Evolutionary conservation across 2,113 vertebrate species (phyloP).

Genomic region (Nothoprocta pentlandii): DNA sequence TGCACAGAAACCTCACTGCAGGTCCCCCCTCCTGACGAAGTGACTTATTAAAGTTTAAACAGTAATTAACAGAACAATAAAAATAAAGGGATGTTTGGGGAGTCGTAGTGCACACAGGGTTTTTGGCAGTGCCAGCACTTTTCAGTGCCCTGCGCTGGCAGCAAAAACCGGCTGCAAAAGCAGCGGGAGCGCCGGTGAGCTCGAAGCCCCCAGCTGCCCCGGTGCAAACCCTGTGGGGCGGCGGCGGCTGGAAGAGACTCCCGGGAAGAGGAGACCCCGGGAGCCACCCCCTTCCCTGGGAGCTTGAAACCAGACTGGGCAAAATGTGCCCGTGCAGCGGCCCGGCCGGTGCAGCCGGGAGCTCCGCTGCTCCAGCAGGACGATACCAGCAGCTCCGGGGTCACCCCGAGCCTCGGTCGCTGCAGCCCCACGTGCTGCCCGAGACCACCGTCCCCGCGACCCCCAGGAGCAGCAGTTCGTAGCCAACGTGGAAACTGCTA

Average conservation of each 20-base stretch:
- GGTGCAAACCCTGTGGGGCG: not conserved
- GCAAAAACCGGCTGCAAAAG: conserved; percentile 70
- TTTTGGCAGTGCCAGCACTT: conserved; percentile 89
- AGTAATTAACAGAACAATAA: conserved; percentile 92
- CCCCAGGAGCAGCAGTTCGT: not conserved
- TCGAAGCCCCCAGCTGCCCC: not conserved
- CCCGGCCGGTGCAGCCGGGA: not conserved
- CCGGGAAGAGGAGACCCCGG: not conserved
- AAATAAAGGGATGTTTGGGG: conserved; percentile 91
- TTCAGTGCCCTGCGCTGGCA: conserved; percentile 85
- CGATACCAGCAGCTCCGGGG: not conserved
- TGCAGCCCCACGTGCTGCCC: not conserved
- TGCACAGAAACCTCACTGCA: conserved; percentile 85
- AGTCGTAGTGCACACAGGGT: conserved; percentile 85
- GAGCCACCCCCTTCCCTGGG: not conserved
- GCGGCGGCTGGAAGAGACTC: not conserved
- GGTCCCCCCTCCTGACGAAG: conserved; percentile 86
- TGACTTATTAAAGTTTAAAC: conserved; percentile 92
- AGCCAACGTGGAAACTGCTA: not conserved
- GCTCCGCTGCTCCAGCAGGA: not conserved
- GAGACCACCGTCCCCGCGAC: not conserved
- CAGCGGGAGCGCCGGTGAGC: conserved; percentile 55
- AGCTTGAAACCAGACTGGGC: not conserved
- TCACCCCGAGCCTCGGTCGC: not conserved
- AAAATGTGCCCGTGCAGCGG: accelerated